These are phyloP conservation scores for Drosophila lowei DNA, from an alignment of 1,140 invertebrate species.

Conservation along the genomic window DNA sequence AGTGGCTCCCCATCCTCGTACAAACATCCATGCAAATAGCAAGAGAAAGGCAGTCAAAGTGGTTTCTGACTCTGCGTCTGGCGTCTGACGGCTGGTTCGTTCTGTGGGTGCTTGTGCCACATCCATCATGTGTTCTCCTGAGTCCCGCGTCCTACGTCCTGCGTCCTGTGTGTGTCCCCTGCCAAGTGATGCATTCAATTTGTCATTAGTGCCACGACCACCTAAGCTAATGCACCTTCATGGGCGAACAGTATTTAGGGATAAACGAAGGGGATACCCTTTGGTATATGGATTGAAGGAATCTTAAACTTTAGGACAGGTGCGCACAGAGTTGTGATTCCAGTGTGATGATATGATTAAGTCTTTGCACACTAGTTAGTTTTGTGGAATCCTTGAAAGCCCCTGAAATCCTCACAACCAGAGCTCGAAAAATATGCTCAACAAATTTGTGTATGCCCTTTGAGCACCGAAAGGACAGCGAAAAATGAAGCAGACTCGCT, in stretches of 20 bases:
- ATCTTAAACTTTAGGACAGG: too few species aligned
- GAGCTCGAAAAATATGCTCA: too few species aligned
- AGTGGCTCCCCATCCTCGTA: too few species aligned
- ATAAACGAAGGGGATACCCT: not conserved
- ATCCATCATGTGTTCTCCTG: conserved; percentile 37
- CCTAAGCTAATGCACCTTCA: conserved; percentile 20
- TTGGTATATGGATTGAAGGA: not conserved
- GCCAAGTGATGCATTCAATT: conserved; percentile 60
- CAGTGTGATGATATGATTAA: too few species aligned
- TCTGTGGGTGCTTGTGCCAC: not conserved
- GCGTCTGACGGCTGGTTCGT: not conserved
- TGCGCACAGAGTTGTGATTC: too few species aligned
- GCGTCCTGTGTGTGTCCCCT: not conserved
- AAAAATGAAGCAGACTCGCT: too few species aligned
- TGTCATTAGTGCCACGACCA: conserved; percentile 36
- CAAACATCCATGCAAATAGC: conserved; percentile 51
- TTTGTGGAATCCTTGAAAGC: too few species aligned
- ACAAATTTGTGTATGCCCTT: too few species aligned
- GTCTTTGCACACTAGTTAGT: too few species aligned
- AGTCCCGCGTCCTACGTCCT: too few species aligned
- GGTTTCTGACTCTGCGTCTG: conserved; percentile 25
- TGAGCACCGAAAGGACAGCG: too few species aligned
- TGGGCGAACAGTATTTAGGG: not conserved
- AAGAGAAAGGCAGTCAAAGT: conserved; percentile 37
- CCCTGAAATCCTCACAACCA: too few species aligned